phyloP scores from a whole-genome alignment of 64 coral and sea anemone genomes.

The Anthopleura sola region DNA sequence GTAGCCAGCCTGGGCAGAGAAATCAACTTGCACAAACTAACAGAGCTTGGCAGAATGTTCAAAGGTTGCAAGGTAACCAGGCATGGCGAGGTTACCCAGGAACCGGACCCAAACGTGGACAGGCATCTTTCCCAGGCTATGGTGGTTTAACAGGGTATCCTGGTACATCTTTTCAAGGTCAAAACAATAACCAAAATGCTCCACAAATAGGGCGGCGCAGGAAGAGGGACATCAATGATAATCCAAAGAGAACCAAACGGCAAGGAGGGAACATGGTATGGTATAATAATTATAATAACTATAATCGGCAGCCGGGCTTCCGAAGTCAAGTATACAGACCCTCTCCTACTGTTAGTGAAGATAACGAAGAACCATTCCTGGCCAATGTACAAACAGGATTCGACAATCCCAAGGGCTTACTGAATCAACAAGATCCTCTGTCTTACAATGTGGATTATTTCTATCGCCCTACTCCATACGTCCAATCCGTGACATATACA shows the following conservation, averaged over 20 bases:
- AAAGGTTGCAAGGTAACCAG: constrained; percentile 23
- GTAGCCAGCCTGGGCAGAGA: neutral
- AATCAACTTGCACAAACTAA: neutral
- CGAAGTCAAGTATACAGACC: neutral
- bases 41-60: neutral
- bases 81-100: constrained; percentile 2
- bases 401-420: neutral
- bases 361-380: neutral
- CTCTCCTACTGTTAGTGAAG: neutral
- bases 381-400: neutral
- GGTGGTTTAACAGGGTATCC: neutral
- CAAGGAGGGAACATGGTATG: constrained; percentile 29
- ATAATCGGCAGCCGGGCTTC: neutral
- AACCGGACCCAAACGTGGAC: neutral
- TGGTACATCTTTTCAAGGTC: neutral
- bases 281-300: constrained; percentile 27
- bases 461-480: neutral
- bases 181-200: neutral
- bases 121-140: constrained; percentile 11
- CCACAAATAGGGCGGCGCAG: neutral
- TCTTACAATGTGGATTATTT: neutral
- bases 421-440: neutral
- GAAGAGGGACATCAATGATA: neutral
- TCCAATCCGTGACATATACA: neutral
- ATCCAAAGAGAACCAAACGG: neutral